Evolutionary conservation across 2,888 invertebrate species (phyloP).

Genomic region (Drymonia ruficornis): DNA sequence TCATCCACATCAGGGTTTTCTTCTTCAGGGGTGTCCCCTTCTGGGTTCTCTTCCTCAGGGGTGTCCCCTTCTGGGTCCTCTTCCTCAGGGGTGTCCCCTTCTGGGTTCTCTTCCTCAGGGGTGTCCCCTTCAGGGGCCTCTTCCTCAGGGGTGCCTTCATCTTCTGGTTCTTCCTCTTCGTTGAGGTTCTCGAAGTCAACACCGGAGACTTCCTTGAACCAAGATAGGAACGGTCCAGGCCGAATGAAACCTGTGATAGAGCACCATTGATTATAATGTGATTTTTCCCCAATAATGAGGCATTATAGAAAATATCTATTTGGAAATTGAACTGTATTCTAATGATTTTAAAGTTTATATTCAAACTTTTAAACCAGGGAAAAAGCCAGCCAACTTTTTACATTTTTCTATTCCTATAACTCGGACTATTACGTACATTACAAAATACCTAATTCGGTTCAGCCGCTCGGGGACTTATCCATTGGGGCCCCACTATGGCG

Average conservation of each 20-base stretch:
- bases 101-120: slow-evolving; percentile 5
- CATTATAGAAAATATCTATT: neutral
- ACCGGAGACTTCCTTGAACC: slow-evolving; percentile 62
- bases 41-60: slow-evolving; percentile 4
- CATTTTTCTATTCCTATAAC: no score
- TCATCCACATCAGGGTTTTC: slow-evolving; percentile 34
- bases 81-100: slow-evolving; percentile 8
- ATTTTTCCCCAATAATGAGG: neutral
- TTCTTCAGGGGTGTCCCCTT: slow-evolving; percentile 3
- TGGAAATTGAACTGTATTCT: no score
- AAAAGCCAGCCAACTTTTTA: no score
- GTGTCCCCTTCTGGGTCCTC: slow-evolving; percentile 25
- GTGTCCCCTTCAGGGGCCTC: slow-evolving; percentile 1
- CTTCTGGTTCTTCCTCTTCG: slow-evolving; percentile 49
- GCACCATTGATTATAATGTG: neutral
- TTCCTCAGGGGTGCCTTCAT: slow-evolving; percentile 7
- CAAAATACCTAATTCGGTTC: no score
- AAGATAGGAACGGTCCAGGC: slow-evolving; percentile 67
- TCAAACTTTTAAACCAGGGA: no score
- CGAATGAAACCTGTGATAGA: slow-evolving; percentile 67
- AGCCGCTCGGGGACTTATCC: no score
- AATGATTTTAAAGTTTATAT: no score
- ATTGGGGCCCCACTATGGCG: no score
- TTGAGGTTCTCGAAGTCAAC: slow-evolving; percentile 66
- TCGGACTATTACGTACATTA: no score